phyloP scores from a whole-genome alignment of 2,113 vertebrate genomes.

The Uria lomvia region DNA sequence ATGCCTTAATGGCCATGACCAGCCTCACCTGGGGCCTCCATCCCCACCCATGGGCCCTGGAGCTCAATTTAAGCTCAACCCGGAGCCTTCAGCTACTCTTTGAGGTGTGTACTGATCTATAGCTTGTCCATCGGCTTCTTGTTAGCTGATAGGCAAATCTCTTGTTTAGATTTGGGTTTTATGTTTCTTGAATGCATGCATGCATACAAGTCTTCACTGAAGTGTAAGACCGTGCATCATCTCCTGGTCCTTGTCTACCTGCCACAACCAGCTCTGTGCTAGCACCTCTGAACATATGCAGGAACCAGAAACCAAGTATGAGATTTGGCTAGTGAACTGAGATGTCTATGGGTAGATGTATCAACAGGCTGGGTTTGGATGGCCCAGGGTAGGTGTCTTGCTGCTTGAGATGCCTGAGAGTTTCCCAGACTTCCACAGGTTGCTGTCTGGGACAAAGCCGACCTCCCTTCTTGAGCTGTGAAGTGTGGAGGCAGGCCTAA shows the following conservation, averaged over 20 bases:
- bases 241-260: neutral
- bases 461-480: neutral
- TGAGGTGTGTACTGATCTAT: neutral
- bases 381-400: neutral
- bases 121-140: rapidly evolving
- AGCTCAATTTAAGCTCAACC: neutral
- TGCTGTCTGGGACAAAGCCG: neutral
- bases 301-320: neutral
- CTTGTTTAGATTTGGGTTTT: neutral
- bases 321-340: neutral
- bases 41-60: neutral
- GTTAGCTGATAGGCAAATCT: no score
- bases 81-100: rapidly evolving
- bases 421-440: neutral
- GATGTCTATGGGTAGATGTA: no score
- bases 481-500: neutral
- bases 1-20: neutral
- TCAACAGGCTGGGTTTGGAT: neutral
- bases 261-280: neutral
- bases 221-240: neutral
- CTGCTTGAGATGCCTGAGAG: neutral
- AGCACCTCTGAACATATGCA: neutral
- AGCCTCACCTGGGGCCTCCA: neutral
- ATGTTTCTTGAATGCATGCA: rapidly evolving
- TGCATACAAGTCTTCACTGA: neutral